A percentile compares a stretch with the other conserved stretches of the same genome.
phyloP scores from a whole-genome alignment of 1,140 invertebrate species.

The Hypsibius dujardini region DNA sequence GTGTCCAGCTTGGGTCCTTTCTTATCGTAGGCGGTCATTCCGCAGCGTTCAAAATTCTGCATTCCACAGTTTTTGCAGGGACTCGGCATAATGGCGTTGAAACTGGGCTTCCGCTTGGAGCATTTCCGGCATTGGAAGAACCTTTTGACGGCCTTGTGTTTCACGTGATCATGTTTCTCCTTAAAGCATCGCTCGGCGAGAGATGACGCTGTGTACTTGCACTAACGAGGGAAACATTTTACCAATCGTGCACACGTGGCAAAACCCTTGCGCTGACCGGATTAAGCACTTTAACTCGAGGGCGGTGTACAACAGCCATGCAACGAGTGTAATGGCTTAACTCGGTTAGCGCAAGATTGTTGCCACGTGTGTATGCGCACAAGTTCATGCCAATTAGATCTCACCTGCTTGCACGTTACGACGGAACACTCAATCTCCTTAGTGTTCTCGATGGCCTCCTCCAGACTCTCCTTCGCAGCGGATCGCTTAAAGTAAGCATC shows the following conservation, averaged over 20 bases:
- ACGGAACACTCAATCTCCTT: slow-evolving; percentile 1
- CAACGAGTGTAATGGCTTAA: too few species aligned
- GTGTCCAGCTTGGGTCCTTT: slow-evolving; percentile 6
- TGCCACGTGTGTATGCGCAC: too few species aligned
- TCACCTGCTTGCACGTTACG: neutral
- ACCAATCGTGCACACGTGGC: too few species aligned
- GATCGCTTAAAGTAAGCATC: neutral
- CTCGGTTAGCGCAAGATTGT: too few species aligned
- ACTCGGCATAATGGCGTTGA: neutral
- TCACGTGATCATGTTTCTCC: neutral
- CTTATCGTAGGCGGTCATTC: neutral
- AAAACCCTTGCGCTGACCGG: too few species aligned
- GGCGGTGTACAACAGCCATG: too few species aligned
- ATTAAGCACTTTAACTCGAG: too few species aligned
- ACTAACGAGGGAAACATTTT: neutral
- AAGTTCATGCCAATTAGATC: neutral
- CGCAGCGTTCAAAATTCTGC: neutral
- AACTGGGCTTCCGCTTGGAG: slow-evolving; percentile 7
- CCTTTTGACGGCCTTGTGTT: neutral
- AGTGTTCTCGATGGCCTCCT: neutral
- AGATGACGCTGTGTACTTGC: neutral
- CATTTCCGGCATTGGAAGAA: slow-evolving; percentile 5
- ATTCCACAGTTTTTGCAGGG: slow-evolving; percentile 4
- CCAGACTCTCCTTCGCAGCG: neutral
- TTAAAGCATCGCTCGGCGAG: neutral